Evolutionary conservation across 2,113 vertebrate species (phyloP), one percentile per base, ranked within the genome.

Genomic region (Lutjanus erythropterus): DNA sequence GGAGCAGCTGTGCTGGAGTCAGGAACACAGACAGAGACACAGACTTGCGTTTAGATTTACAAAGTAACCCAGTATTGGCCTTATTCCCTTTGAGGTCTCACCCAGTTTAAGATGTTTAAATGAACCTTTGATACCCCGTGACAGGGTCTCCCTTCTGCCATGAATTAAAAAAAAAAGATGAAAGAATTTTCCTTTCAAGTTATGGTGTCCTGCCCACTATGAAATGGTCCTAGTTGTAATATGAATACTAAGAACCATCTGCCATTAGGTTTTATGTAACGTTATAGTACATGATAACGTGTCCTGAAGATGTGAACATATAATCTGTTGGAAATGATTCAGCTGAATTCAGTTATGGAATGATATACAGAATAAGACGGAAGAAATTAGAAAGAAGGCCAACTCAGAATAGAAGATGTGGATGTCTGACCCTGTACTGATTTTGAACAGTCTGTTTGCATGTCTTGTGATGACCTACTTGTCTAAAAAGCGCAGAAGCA

Each of bases 1-100:
- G 75, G 71, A 90, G 89, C 81, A 84, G 84, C 85, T 87, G 81
- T 78, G 83, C 50, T 71, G 72, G 89, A 93, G 84, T 84, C 89
- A 89, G 52, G 76, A 52, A 75, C 52, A 55, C 55, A 47, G 55
- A 86, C 25, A 67, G 39, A 85, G 74, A 66, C 75, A 53, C 78
- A 46, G 56, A 72, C 75, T n/a, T 75, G 56, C 37, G 41, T 79
- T 84, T 75, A 77, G 47, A 88, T 81, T 55, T 65, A 80, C 80
- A 75, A 72, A 89, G 76, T 29, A 56, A 14, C 25, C 56, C 44
- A 25, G 35, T 47, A 15, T n/a, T 0, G 44, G 77, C 39, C 52
- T 0, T 50, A 9, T 79, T 80, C 25, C 37, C 55, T 64, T 56
- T 77, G 55, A 82, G 64, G 56, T 65, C 60, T 77, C n/a, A 12